phyloP scores from a whole-genome alignment of 2,797 vertebrate species.

The Emydoidea blandingii region DNA sequence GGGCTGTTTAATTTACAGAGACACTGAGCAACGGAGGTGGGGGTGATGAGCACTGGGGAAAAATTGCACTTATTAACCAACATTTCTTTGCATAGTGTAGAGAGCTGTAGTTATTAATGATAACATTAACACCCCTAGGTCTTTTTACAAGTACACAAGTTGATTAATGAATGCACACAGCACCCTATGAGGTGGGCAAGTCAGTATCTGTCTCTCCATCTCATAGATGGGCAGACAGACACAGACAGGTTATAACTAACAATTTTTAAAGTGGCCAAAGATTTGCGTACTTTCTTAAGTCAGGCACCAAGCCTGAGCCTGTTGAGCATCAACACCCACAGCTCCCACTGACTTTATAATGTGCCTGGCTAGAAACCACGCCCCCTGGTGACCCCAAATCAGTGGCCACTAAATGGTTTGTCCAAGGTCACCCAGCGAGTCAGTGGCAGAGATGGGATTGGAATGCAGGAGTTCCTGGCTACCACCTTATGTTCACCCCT shows the following conservation, averaged over 20 bases:
- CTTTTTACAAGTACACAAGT: not conserved
- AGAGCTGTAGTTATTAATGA: not conserved
- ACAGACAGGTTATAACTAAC: not conserved
- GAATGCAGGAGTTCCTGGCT: not conserved
- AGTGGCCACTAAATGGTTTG: too few species aligned
- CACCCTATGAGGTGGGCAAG: not conserved
- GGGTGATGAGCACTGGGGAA: not conserved
- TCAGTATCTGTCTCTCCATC: not conserved
- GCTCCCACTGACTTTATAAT: not conserved
- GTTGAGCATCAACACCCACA: not conserved
- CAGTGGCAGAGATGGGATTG: not conserved
- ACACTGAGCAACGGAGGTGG: not conserved
- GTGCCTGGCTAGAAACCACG: not conserved
- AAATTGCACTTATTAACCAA: not conserved
- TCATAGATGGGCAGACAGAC: not conserved
- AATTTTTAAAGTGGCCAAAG: not conserved
- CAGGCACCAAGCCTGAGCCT: too few species aligned
- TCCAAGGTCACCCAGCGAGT: not conserved
- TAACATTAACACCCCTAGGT: not conserved
- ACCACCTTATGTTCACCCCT: not conserved
- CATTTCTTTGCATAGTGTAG: accelerated
- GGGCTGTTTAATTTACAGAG: not conserved
- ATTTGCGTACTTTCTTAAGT: not conserved
- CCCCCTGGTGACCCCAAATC: too few species aligned
- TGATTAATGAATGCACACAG: not conserved